Base-by-base conservation (phyloP, 1,140 invertebrate species). In the Octopus bimaculoides region DNA sequence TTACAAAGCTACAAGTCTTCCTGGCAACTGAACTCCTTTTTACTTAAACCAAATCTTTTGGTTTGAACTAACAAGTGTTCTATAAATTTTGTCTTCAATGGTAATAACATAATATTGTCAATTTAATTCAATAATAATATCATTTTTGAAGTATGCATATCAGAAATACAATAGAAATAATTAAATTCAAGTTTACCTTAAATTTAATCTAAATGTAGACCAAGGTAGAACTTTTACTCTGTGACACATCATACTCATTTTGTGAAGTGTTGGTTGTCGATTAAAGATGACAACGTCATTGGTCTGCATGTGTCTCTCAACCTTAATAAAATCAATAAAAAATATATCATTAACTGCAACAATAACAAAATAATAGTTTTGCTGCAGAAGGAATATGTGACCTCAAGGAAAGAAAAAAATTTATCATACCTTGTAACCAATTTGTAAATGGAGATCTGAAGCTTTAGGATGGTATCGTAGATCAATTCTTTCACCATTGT, bases 161-260 rank as follows among this genome's bases (percentile, higher is more conserved):
- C 2, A 17, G 41, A 79, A 79, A 26, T 41, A 75, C 52, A 17
- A 54, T 75, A 69, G 14, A 61, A 12, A 61, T 52, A 75, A 75
- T 26, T 10, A 75, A 9, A 26, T 14, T 20, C n/a, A 20, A 77
- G 53, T 9, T 78, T 86, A 93, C 92, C 92, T 93, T 26, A 95
- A 90, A 90, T 96, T 96, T 94, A 99, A 95, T 79, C 98, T 94
- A 89, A 99, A 99, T 83, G 98, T 99, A 73, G 97, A 99, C 97
- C 97, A 99, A 0, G 97, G 97, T 74, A 99, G 89, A 6, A 99
- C 90, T 84, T 98, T 98, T 0, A 99, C 97, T 87, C 96, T 94
- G 90, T 99, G 98, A 84, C 98, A 98, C 98, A 99, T 99, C 98
- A 99, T 99, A 94, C 95, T 97, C 98, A 99, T 99, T 92, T 99